Evolutionary conservation across 2,797 vertebrate genomes (phyloP).

Genomic region (Microhierax caerulescens): DNA sequence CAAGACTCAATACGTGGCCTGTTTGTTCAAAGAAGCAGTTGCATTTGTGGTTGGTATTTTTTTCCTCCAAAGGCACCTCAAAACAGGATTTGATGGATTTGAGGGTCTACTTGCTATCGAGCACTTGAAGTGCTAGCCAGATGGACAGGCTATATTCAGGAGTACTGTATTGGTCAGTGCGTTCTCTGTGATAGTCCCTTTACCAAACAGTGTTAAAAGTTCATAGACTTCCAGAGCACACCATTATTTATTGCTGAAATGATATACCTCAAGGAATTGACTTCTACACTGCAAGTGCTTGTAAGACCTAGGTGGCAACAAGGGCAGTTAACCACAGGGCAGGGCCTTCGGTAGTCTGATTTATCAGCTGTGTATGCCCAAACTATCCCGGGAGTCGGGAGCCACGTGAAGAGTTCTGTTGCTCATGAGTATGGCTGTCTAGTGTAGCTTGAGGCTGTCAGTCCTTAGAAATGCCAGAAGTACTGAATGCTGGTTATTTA

Average conservation of each 20-base stretch:
- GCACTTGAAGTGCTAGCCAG: neutral
- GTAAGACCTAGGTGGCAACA: neutral
- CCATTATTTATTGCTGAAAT: neutral
- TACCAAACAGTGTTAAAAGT: neutral
- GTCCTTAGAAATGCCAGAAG: neutral
- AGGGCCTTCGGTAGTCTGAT: neutral
- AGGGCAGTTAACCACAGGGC: neutral
- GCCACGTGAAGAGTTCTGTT: accelerated
- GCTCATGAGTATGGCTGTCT: neutral
- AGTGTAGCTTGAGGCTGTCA: neutral
- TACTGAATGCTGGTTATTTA: neutral
- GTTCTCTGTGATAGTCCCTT: neutral
- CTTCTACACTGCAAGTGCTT: neutral
- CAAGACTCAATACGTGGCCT: neutral
- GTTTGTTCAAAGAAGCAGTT: neutral
- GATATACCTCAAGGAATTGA: neutral
- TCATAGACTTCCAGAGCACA: neutral
- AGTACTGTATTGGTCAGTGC: neutral
- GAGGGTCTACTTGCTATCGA: neutral
- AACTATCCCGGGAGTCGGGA: neutral
- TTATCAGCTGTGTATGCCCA: neutral
- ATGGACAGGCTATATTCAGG: neutral
- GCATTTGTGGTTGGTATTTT: neutral
- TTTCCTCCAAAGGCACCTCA: neutral
- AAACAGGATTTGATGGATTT: neutral